Percentiles rank a stretch among this genome's conserved stretches.
phyloP scores from a whole-genome alignment of 2,113 vertebrate genomes.

The Otis tarda region DNA sequence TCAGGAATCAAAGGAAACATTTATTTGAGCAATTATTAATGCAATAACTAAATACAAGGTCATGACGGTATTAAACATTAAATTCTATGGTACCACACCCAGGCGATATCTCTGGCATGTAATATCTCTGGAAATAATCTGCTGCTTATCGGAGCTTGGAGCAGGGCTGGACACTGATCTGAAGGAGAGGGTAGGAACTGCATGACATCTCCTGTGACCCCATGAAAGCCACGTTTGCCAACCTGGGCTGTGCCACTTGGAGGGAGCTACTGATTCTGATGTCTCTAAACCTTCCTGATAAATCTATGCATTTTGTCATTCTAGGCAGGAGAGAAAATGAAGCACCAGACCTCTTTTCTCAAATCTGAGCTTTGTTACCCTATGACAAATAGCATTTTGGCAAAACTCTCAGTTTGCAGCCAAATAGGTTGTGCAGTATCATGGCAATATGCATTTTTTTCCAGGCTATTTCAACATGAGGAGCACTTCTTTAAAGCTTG shows the following conservation, averaged over 20 bases:
- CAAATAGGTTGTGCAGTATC: neutral
- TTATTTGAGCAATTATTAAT: neutral
- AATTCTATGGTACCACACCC: neutral
- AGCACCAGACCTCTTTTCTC: neutral
- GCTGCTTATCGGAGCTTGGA: neutral
- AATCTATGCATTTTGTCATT: neutral
- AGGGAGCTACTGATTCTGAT: neutral
- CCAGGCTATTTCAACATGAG: neutral
- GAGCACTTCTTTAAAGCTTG: neutral
- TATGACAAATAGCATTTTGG: neutral
- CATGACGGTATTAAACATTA: neutral
- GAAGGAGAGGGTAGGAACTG: neutral
- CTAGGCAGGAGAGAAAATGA: neutral
- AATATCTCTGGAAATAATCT: neutral
- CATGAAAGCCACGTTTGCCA: rapidly evolving
- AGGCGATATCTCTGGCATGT: neutral
- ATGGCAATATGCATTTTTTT: neutral
- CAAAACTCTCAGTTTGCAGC: neutral
- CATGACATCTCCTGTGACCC: rapidly evolving
- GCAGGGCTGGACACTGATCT: neutral
- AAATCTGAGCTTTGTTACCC: neutral
- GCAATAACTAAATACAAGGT: neutral
- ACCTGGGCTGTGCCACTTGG: neutral
- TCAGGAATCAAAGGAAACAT: neutral
- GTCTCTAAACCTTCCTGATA: neutral